These are phyloP conservation scores for Aythya baeri DNA, from an alignment of 2,113 vertebrate species.

Conservation along the genomic window DNA sequence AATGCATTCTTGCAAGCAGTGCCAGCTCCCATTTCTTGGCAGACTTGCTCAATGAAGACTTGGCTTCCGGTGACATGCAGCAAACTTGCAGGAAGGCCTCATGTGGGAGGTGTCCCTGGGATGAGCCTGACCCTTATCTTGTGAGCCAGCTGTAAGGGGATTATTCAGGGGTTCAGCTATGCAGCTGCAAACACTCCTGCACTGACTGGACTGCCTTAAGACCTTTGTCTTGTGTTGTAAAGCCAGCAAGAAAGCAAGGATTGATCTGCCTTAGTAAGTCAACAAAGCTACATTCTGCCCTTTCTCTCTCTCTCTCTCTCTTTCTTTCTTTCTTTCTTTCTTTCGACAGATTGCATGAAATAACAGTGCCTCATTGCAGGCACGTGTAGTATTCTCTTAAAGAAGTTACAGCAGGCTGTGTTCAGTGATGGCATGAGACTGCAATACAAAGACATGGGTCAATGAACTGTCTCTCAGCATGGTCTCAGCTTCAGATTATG, in stretches of 20 bases:
- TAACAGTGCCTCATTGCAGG: neutral
- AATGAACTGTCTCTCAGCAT: neutral
- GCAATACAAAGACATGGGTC: neutral
- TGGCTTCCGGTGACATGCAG: neutral
- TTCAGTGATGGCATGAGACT: neutral
- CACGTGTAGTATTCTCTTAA: neutral
- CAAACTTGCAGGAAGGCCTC: neutral
- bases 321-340: too few relatives aligned
- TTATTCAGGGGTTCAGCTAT: neutral
- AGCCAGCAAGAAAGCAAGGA: neutral
- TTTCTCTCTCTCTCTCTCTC: too few relatives aligned
- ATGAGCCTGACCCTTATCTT: conserved; percentile 59
- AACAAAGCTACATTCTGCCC: neutral
- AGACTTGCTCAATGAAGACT: neutral
- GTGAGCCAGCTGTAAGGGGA: conserved; percentile 42
- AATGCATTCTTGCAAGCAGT: neutral
- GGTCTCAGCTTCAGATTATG: neutral
- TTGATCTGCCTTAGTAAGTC: conserved; percentile 36
- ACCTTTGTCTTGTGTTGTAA: neutral
- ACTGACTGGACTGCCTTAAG: neutral
- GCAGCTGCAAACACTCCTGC: neutral
- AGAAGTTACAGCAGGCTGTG: neutral
- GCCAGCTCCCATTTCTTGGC: neutral
- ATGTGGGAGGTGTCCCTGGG: conserved; percentile 35
- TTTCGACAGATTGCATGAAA: neutral